Conservation (phyloP, 2,113 vertebrate species). For the Australoheros scitulus region DNA sequence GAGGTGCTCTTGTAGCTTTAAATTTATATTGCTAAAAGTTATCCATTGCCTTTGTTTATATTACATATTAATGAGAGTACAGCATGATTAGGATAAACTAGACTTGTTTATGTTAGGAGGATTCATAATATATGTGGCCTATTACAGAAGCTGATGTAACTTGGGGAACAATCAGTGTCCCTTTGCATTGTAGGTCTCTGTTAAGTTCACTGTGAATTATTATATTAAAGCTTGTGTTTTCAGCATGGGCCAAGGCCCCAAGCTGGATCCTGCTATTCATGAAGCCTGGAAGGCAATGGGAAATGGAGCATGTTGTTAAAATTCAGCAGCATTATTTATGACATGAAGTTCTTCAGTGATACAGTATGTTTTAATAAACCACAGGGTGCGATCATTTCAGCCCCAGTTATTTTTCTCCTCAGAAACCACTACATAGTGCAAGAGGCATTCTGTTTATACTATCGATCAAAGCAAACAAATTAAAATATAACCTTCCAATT, state of each 20-base stretch:
- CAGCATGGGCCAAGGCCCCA: slow-evolving; percentile 16
- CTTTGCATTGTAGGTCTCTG: slow-evolving; percentile 37
- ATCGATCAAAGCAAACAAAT: slow-evolving; percentile 56
- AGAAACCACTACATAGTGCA: slow-evolving; percentile 19
- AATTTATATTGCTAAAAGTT: background rate
- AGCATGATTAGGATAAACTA: background rate
- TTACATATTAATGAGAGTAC: background rate
- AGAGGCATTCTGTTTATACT: background rate
- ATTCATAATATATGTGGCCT: background rate
- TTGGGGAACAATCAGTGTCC: slow-evolving; percentile 33
- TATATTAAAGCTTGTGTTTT: slow-evolving; percentile 45
- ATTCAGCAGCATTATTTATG: slow-evolving; percentile 59
- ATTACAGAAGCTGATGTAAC: slow-evolving; percentile 9
- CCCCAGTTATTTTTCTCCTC: slow-evolving; percentile 33
- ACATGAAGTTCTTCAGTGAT: slow-evolving; percentile 38
- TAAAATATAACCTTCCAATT: slow-evolving; percentile 62
- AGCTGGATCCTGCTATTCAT: slow-evolving; percentile 35
- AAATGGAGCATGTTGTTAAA: slow-evolving; percentile 59
- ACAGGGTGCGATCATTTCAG: slow-evolving; percentile 41
- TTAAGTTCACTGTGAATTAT: slow-evolving; percentile 51
- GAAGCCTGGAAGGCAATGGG: slow-evolving; percentile 27
- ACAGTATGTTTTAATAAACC: slow-evolving; percentile 52
- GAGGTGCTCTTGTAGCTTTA: background rate
- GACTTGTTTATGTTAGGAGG: background rate
- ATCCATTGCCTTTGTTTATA: background rate